Evolutionary conservation across 37 sponge, comb jelly and placozoan species (phyloP).

Genomic region (Halichondria panicea): DNA sequence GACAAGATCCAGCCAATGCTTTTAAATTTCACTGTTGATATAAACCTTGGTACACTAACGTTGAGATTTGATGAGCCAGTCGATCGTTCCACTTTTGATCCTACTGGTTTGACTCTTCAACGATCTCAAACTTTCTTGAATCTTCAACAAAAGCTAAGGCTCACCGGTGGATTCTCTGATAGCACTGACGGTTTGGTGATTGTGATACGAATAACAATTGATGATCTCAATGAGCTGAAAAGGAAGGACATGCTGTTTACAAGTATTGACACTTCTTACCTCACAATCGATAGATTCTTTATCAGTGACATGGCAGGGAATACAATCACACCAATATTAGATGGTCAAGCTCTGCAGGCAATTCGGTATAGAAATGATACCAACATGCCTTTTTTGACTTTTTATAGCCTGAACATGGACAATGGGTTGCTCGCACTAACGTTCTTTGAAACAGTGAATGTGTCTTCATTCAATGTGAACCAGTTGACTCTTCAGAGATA

Average conservation of each 20-base stretch:
- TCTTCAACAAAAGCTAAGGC: conserved; percentile 23
- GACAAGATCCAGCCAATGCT: conserved; percentile 69
- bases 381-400: conserved; percentile 67
- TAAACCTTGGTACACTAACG: conserved; percentile 56
- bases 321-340: conserved; percentile 47
- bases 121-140: conserved; percentile 19
- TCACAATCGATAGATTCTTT: conserved; percentile 55
- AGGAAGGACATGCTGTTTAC: conserved; percentile 65
- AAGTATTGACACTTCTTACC: conserved; percentile 51
- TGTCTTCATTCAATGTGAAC: conserved; percentile 61
- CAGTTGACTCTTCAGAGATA: conserved; percentile 72
- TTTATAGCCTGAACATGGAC: conserved; percentile 80
- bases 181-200: conserved; percentile 78
- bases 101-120: conserved; percentile 71
- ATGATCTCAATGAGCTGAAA: conserved; percentile 84
- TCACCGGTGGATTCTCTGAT: conserved; percentile 73
- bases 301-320: conserved; percentile 88
- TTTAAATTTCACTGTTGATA: conserved; percentile 58
- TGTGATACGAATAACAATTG: conserved; percentile 27
- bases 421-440: conserved; percentile 55
- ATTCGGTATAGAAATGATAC: conserved; percentile 54
- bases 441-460: conserved; percentile 91
- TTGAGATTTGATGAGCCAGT: conserved; percentile 91
- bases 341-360: conserved; percentile 73
- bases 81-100: conserved; percentile 63